Conservation (phyloP, 2,888 invertebrate genomes). For the Endotricha flammealis region DNA sequence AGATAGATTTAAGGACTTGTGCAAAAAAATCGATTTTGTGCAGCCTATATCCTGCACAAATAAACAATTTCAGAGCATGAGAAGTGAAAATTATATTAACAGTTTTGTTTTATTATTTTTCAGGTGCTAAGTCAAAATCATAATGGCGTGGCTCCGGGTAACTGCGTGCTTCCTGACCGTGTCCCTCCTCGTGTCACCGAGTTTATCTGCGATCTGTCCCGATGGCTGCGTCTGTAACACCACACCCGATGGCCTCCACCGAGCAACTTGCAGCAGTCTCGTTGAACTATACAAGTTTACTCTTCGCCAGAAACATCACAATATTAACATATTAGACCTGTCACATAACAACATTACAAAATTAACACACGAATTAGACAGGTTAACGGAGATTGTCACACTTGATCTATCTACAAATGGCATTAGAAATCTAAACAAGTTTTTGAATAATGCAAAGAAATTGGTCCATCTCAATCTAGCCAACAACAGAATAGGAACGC, state of each 20-base stretch:
- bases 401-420: constrained; percentile 81
- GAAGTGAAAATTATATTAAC: no score
- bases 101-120: no score
- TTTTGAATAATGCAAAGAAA: constrained; percentile 77
- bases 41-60: no score
- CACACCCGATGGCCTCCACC: constrained; percentile 83
- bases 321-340: constrained; percentile 78
- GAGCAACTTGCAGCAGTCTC: constrained; percentile 82
- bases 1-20: no score
- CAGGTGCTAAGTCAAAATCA: constrained; percentile 56
- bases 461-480: constrained; percentile 79
- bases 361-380: constrained; percentile 74
- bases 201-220: constrained; percentile 65
- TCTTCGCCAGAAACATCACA: constrained; percentile 68
- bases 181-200: constrained; percentile 45
- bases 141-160: constrained; percentile 52
- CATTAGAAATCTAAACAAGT: constrained; percentile 76
- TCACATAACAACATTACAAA: constrained; percentile 80
- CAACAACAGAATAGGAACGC: constrained; percentile 77
- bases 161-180: constrained; percentile 47
- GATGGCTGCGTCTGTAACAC: constrained; percentile 76
- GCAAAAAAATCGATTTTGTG: no score
- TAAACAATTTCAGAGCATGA: no score
- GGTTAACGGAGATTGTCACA: constrained; percentile 79
- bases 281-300: constrained; percentile 85